A percentile compares a stretch with the other conserved stretches of the same genome.
These are phyloP conservation scores for Campoplex capitator DNA, from an alignment of 2,888 invertebrate genomes.

Conservation along the genomic window DNA sequence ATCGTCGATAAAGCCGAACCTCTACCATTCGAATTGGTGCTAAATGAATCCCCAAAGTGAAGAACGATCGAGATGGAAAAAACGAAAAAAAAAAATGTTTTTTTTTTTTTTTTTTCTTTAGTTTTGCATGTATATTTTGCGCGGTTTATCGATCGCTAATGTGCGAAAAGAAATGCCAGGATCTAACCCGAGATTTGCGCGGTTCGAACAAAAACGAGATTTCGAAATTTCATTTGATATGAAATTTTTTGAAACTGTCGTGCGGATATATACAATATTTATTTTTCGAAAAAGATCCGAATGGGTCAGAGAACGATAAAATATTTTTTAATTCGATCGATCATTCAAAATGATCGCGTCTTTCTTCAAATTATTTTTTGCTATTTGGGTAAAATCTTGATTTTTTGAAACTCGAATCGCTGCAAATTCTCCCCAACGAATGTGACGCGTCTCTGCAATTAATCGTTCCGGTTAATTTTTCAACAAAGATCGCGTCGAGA, in stretches of 20 bases:
- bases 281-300: neutral
- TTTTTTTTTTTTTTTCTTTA: neutral
- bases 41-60: slow-evolving; percentile 21
- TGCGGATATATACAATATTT: neutral
- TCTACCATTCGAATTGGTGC: slow-evolving; percentile 39
- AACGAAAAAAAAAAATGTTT: neutral
- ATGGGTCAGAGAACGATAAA: neutral
- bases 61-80: slow-evolving; percentile 31
- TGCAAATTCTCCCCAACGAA: neutral
- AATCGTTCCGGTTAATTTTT: slow-evolving; percentile 77
- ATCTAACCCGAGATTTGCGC: slow-evolving; percentile 5
- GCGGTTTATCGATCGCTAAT: slow-evolving; percentile 52
- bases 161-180: slow-evolving; percentile 40
- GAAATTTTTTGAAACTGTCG: neutral
- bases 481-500: slow-evolving; percentile 63
- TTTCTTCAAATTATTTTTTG: neutral
- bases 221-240: neutral
- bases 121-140: neutral
- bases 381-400: neutral
- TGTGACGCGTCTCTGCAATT: slow-evolving; percentile 76
- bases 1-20: slow-evolving; percentile 12
- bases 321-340: neutral
- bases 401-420: neutral
- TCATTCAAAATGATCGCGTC: neutral
- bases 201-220: slow-evolving; percentile 35